Evolutionary conservation across 2,797 vertebrate species (phyloP).

Genomic region (Hipposideros larvatus): DNA sequence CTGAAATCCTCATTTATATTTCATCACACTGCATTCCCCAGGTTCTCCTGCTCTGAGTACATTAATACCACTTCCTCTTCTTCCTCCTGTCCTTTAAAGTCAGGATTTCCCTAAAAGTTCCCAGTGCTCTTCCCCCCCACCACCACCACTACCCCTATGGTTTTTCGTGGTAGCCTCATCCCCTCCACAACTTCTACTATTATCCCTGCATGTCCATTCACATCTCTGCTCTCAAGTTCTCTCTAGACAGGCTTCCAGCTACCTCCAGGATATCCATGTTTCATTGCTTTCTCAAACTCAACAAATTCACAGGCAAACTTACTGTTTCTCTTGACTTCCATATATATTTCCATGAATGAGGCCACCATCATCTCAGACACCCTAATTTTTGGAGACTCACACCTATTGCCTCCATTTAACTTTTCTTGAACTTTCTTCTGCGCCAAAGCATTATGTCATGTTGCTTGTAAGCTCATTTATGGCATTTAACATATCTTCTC

Average conservation of each 20-base stretch:
- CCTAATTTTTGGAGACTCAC: neutral
- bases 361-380: neutral
- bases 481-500: neutral
- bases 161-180: constrained; percentile 2
- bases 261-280: neutral
- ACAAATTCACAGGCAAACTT: constrained; percentile 2
- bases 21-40: neutral
- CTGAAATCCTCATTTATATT: constrained; percentile 11
- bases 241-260: neutral
- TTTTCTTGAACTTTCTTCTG: neutral
- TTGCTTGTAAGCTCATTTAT: neutral
- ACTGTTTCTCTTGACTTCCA: neutral
- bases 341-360: neutral
- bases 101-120: constrained; percentile 20
- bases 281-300: constrained; percentile 27
- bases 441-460: neutral
- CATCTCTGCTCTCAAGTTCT: constrained; percentile 8
- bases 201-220: neutral
- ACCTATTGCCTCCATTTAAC: neutral
- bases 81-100: constrained; percentile 30
- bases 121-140: neutral
- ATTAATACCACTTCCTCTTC: neutral
- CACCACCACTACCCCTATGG: neutral
- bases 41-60: neutral
- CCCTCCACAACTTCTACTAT: neutral